Evolutionary conservation across 1,140 invertebrate genomes (phyloP), one percentile per base, ranked within the genome.

Genomic region (Phortica variegata): DNA sequence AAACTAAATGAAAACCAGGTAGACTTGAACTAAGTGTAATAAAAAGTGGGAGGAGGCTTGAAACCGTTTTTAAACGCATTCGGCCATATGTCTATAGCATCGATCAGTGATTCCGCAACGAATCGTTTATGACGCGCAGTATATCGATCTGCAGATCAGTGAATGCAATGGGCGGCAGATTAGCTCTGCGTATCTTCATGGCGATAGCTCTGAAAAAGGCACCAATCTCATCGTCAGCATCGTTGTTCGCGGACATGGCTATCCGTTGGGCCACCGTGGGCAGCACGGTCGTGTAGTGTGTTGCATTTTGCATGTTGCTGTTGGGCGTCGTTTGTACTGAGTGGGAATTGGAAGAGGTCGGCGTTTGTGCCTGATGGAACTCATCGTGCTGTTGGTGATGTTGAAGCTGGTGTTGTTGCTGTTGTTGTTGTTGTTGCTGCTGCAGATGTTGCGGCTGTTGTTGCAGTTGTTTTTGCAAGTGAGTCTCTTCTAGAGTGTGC

Each of bases 81-180:
- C n/a, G n/a, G n/a, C n/a, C n/a, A n/a, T 32, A 20, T 38, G 26
- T 41, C 38, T 15, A 15, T 43, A 16, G 12, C 17, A 18, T 9
- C 40, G 5, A 21, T 49, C 58, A 73, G 44, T 62, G 62, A 56
- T 73, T 68, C 5, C 70, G 61, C 44, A 73, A 48, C 31, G 65
- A 57, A 15, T 58, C 56, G 36, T 73, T 74, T 6, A 74, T 74
- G 18, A 72, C 71, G 13, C 58, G 55, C 32, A 74, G 45, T 49
- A 74, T 74, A 41, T 74, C 58, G 31, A 74, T 74, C 54, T 74
- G 71, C 20, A 74, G 53, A 41, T 74, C 71, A 3, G 71, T 74
- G 36, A 74, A 74, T 21, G 61, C 65, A 29, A 74, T 61, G 15
- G 71, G 71, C 23, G 68, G 65, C 37, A 74, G 36, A 18, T 72